These are phyloP conservation scores for Enteromius treurensis DNA, from an alignment of 2,797 vertebrate genomes.

Conservation along the genomic window DNA sequence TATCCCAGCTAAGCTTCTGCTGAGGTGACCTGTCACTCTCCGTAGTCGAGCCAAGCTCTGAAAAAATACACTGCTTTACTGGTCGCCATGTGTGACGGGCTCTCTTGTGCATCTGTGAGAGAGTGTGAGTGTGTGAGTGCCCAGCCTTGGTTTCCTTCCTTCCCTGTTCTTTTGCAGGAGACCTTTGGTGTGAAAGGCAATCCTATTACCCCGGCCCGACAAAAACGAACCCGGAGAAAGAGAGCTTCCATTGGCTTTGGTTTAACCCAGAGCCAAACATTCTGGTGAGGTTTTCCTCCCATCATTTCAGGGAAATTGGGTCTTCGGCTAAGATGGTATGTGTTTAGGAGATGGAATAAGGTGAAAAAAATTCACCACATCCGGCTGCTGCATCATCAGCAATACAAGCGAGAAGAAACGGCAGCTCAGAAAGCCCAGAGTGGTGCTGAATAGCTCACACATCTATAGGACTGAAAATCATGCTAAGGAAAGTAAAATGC, in stretches of 20 bases:
- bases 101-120: slow-evolving; percentile 48
- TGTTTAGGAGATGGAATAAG: slow-evolving; percentile 64
- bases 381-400: slow-evolving; percentile 51
- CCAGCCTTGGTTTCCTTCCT: slow-evolving; percentile 35
- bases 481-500: slow-evolving; percentile 1
- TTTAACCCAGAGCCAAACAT: slow-evolving; percentile 65
- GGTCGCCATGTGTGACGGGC: slow-evolving; percentile 15
- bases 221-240: slow-evolving; percentile 56
- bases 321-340: slow-evolving; percentile 59
- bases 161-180: slow-evolving; percentile 62
- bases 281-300: slow-evolving; percentile 60
- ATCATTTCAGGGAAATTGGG: slow-evolving; percentile 67
- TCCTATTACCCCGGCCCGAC: slow-evolving; percentile 76
- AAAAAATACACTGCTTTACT: slow-evolving; percentile 35
- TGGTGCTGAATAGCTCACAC: neutral
- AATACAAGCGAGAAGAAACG: slow-evolving; percentile 31
- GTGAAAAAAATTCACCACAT: slow-evolving; percentile 56
- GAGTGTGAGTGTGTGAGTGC: slow-evolving; percentile 1
- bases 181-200: slow-evolving; percentile 75
- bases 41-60: slow-evolving; percentile 65
- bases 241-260: slow-evolving; percentile 68
- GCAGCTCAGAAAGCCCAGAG: neutral
- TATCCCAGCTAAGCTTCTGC: slow-evolving; percentile 70
- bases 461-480: neutral
- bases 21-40: slow-evolving; percentile 76